Conservation (phyloP, 2,797 vertebrate species). For the Trachurus trachurus region DNA sequence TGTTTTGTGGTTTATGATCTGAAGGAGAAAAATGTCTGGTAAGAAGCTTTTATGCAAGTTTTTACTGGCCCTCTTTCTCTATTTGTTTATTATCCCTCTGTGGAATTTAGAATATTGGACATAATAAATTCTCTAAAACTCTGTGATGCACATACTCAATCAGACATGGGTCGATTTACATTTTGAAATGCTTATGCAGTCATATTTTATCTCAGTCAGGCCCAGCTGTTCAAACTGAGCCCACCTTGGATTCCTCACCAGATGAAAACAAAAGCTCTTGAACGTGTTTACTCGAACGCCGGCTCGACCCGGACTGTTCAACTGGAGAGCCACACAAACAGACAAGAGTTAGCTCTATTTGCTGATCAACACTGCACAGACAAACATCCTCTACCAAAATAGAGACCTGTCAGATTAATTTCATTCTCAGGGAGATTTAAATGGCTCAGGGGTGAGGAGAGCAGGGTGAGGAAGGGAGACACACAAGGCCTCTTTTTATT, state of each 20-base stretch:
- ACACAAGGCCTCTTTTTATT: constrained; percentile 41
- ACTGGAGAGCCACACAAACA: not conserved
- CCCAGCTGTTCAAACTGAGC: constrained; percentile 14
- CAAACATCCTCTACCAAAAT: constrained; percentile 56
- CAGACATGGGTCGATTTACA: constrained; percentile 17
- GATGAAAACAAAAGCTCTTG: constrained; percentile 34
- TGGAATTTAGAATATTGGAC: not conserved
- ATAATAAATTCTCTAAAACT: not conserved
- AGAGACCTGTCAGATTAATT: constrained; percentile 56
- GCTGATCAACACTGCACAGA: constrained; percentile 62
- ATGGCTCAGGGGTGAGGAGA: constrained; percentile 29
- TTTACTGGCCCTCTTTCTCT: not conserved
- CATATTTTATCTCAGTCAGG: not conserved
- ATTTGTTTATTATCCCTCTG: not conserved
- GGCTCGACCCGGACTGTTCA: constrained; percentile 16
- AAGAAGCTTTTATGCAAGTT: not conserved
- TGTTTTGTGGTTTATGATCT: not conserved
- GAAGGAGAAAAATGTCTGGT: not conserved
- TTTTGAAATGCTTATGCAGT: constrained; percentile 8
- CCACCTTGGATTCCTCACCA: constrained; percentile 17
- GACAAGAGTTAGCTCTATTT: constrained; percentile 38
- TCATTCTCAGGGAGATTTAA: constrained; percentile 4
- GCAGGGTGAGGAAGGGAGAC: not conserved
- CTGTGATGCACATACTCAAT: not conserved
- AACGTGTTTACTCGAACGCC: not conserved